Evolutionary conservation across 2,797 vertebrate species (phyloP), one percentile per base, ranked within the genome.

Genomic region (Hippoglossus hippoglossus): DNA sequence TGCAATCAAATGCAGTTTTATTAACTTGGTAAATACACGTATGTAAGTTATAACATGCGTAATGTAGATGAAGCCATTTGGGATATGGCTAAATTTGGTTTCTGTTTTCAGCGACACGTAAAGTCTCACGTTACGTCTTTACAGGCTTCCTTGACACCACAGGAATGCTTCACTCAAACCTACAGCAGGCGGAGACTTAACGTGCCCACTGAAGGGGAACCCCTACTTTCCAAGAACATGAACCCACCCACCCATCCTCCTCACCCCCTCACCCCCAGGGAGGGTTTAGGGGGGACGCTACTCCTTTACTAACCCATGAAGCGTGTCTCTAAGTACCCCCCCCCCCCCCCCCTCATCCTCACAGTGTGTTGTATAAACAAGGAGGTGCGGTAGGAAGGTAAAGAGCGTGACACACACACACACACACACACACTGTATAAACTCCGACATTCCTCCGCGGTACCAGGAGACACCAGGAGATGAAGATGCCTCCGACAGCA

Each of bases 311-410:
- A 86, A 79, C 73, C 76, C 41, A 47, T 67, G 81, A 75, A 88
- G 87, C 77, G 58, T 86, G 84, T 85, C 78, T 61, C 63, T 79
- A 71, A 79, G 52, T 25, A 53, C 67, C 49, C 8, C 6, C 75
- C 77, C n/a, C n/a, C n/a, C 8, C 5, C 75, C 77, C 68, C 67
- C 64, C 19, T 55, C 67, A 41, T 64, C 76, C 72, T 73, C 69
- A 3, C 63, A 18, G 56, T 58, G 78, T 83, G 83, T 81, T 89
- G 69, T 82, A 74, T 87, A 91, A 89, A 91, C 85, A 85, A 11
- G 3, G 77, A 1, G 63, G 66, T 72, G 80, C 70, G 75, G 77
- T 68, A 61, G 70, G 56, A 82, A 84, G 80, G 84, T 79, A 83
- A 77, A 84, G 71, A 85, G 76, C 56, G 52, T 82, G 78, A 77